A percentile compares a stretch with the other conserved stretches of the same genome.
These are phyloP conservation scores for Pseudachorutes palmiensis DNA, from an alignment of 1,140 invertebrate species.

Conservation along the genomic window DNA sequence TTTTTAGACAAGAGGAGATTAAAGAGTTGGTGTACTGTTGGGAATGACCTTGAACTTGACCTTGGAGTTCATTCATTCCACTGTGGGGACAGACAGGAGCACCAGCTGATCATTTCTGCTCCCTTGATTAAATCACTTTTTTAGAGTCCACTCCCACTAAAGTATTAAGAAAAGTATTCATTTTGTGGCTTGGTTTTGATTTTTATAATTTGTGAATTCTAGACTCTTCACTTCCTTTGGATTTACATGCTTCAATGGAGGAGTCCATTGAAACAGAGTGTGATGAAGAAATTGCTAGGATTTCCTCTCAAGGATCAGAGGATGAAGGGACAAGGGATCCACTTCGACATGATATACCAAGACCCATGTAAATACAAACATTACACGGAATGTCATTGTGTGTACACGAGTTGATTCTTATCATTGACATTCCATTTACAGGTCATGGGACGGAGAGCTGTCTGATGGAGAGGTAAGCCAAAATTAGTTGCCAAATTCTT, in stretches of 20 bases:
- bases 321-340: conserved; percentile 3
- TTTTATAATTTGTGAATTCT: background rate
- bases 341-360: too few species aligned
- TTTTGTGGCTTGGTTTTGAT: background rate
- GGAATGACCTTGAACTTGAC: background rate
- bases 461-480: too few species aligned
- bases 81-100: too few species aligned
- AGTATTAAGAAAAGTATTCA: too few species aligned
- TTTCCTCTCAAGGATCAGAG: conserved; percentile 23
- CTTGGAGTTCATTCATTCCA: background rate
- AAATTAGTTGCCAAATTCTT: too few species aligned
- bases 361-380: too few species aligned
- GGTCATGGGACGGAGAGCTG: too few species aligned
- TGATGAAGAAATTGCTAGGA: conserved; percentile 36
- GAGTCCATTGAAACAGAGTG: conserved; percentile 37
- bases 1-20: background rate
- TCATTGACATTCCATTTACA: too few species aligned
- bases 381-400: too few species aligned
- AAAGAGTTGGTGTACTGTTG: too few species aligned
- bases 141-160: background rate
- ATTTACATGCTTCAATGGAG: conserved; percentile 21
- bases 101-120: background rate
- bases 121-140: background rate
- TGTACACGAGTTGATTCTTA: too few species aligned
- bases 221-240: background rate